These are phyloP conservation scores for Apocheima hispidaria DNA, from an alignment of 2,888 invertebrate species.

Conservation along the genomic window DNA sequence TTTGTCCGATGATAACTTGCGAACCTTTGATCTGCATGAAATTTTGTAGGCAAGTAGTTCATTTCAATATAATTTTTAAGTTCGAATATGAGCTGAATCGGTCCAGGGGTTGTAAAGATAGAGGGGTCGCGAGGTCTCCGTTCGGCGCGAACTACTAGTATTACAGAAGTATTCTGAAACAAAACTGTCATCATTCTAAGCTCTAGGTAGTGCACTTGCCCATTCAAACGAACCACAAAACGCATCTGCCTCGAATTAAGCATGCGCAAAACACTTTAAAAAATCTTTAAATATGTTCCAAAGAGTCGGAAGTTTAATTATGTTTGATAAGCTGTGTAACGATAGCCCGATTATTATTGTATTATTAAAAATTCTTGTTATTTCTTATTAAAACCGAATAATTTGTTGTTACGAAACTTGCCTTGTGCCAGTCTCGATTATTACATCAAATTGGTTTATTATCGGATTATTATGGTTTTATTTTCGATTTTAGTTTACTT, in stretches of 20 bases:
- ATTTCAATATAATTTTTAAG: too few relatives aligned
- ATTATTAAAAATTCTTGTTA: conserved; percentile 7
- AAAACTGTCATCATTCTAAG: too few relatives aligned
- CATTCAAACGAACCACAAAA: conserved; percentile 54
- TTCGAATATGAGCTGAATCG: too few relatives aligned
- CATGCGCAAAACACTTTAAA: conserved; percentile 63
- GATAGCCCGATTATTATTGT: conserved; percentile 34
- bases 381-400: conserved; percentile 16
- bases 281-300: conserved; percentile 67
- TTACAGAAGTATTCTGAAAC: too few relatives aligned
- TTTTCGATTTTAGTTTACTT: too few relatives aligned
- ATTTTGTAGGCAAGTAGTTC: too few relatives aligned
- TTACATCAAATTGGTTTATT: not conserved
- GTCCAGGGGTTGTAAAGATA: too few relatives aligned
- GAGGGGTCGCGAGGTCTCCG: too few relatives aligned
- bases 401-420: conserved; percentile 28
- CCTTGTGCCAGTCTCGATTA: conserved; percentile 12
- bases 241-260: conserved; percentile 68
- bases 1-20: too few relatives aligned
- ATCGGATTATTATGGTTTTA: not conserved
- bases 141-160: too few relatives aligned
- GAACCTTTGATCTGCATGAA: too few relatives aligned
- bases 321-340: conserved; percentile 47
- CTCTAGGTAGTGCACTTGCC: conserved; percentile 42
- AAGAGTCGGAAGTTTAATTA: conserved; percentile 60